These are phyloP conservation scores for Anthopleura xanthogrammica DNA, from an alignment of 92 coral and sea anemone species.

Conservation along the genomic window DNA sequence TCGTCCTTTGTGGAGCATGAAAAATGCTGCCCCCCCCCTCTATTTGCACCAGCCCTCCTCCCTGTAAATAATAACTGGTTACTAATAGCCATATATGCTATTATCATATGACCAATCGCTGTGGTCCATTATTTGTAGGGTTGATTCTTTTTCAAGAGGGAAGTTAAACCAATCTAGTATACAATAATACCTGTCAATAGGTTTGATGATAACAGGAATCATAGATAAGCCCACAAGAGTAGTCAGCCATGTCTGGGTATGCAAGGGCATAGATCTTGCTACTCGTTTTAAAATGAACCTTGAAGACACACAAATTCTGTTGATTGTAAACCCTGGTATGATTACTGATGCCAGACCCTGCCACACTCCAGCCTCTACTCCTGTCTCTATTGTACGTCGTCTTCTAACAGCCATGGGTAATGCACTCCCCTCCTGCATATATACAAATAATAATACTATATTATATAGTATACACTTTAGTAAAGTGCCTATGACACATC, in stretches of 20 bases:
- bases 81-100: no score
- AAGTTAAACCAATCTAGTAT: not conserved
- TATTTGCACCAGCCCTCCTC: no score
- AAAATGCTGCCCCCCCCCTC: no score
- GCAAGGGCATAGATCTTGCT: slow-evolving; percentile 56
- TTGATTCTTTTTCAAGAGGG: no score
- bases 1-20: no score
- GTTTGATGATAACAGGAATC: slow-evolving; percentile 91
- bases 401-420: slow-evolving; percentile 49
- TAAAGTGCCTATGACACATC: no score
- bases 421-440: slow-evolving; percentile 49
- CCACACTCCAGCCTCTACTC: slow-evolving; percentile 92
- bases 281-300: slow-evolving; percentile 58
- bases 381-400: slow-evolving; percentile 72
- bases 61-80: no score
- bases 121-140: no score
- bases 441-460: not conserved
- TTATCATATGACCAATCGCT: no score
- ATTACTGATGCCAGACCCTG: slow-evolving; percentile 97
- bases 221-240: slow-evolving; percentile 77
- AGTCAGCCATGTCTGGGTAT: slow-evolving; percentile 83
- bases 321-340: slow-evolving; percentile 96
- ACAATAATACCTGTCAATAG: slow-evolving; percentile 86
- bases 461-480: no score
- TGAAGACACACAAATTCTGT: slow-evolving; percentile 81